A percentile compares a stretch with the other conserved stretches of the same genome.
These are phyloP conservation scores for Trochalopteron elliotii DNA, from an alignment of 2,113 vertebrate genomes.

Conservation along the genomic window DNA sequence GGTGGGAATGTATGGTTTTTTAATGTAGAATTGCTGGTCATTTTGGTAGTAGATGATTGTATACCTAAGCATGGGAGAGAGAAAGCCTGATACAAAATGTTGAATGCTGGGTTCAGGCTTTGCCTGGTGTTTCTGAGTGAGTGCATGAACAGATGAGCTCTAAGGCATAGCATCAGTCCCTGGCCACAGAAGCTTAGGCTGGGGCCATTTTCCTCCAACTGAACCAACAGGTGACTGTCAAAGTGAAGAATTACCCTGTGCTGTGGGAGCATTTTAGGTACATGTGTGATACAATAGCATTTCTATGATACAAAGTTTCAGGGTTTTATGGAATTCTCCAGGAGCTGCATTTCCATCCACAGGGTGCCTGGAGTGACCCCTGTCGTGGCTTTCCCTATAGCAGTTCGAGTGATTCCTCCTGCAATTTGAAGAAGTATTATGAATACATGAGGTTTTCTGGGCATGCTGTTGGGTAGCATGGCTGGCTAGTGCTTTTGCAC, in stretches of 20 bases:
- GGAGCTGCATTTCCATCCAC: neutral
- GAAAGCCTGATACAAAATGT: neutral
- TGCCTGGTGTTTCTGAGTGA: neutral
- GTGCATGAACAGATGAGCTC: rapidly evolving
- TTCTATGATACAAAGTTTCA: neutral
- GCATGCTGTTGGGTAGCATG: neutral
- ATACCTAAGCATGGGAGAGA: neutral
- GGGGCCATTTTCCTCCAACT: neutral
- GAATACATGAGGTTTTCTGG: neutral
- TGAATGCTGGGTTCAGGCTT: neutral
- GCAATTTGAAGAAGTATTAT: neutral
- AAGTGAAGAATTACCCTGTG: neutral
- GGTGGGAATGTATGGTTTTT: neutral
- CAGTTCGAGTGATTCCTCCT: neutral
- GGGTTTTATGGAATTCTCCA: neutral
- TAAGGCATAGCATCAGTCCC: neutral
- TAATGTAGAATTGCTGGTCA: neutral
- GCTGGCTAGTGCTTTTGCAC: neutral
- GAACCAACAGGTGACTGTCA: neutral
- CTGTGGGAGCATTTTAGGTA: neutral
- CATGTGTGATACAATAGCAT: neutral
- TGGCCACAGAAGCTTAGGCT: neutral
- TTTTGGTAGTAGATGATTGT: neutral
- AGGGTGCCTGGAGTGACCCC: neutral
- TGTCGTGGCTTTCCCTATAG: neutral